phyloP scores from a whole-genome alignment of 2,888 invertebrate genomes.

The Chymomyza fuscimana region DNA sequence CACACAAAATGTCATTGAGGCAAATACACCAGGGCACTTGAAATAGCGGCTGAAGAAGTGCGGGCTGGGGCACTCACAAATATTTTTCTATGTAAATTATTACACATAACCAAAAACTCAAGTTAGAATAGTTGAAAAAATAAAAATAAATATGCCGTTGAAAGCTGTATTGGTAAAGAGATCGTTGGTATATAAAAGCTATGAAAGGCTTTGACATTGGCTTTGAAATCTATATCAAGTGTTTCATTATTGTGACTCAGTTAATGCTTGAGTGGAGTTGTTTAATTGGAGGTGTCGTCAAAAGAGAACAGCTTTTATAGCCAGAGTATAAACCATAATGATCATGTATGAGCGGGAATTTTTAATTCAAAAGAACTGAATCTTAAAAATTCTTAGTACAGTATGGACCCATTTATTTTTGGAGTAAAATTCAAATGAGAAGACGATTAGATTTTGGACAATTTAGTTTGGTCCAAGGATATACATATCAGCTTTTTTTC shows the following conservation, averaged over 20 bases:
- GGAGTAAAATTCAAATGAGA: too few species aligned
- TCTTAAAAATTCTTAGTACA: too few species aligned
- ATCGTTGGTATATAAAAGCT: not conserved
- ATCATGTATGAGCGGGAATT: too few species aligned
- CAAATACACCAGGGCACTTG: slow-evolving; percentile 9
- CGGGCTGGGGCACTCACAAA: slow-evolving; percentile 21
- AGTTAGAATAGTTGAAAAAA: not conserved
- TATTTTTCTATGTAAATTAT: slow-evolving; percentile 27
- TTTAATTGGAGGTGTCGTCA: too few species aligned
- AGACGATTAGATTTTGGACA: too few species aligned
- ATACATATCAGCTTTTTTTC: too few species aligned
- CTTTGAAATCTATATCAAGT: not conserved
- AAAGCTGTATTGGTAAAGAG: not conserved
- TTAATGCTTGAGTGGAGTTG: not conserved
- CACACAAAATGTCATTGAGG: slow-evolving; percentile 54
- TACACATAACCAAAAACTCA: slow-evolving; percentile 3
- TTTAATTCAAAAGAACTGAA: too few species aligned
- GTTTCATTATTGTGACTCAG: not conserved
- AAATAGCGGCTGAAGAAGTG: not conserved
- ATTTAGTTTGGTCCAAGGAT: too few species aligned
- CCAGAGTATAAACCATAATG: too few species aligned
- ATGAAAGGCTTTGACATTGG: not conserved
- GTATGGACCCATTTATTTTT: too few species aligned
- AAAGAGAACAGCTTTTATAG: too few species aligned
- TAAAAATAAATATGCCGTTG: not conserved